A percentile compares a stretch with the other conserved stretches of the same genome.
Evolutionary conservation across 2,797 vertebrate species (phyloP).

Genomic region (Siniperca scherzeri): DNA sequence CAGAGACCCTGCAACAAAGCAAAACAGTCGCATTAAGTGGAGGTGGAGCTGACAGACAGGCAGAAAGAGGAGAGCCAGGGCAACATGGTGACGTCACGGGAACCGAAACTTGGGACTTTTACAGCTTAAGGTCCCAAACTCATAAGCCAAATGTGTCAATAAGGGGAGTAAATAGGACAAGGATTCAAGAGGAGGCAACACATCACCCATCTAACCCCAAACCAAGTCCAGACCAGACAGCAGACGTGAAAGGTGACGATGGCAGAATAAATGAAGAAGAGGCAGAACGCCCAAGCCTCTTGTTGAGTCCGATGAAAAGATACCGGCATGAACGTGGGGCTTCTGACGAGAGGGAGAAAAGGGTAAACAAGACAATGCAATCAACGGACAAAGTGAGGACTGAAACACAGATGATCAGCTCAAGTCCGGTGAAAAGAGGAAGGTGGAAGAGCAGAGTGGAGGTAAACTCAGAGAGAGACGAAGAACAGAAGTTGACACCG

Average conservation of each 20-base stretch:
- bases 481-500: neutral
- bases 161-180: neutral
- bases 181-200: neutral
- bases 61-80: neutral
- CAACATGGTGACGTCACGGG: no score
- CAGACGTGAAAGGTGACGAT: neutral
- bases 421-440: neutral
- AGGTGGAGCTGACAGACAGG: neutral
- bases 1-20: neutral
- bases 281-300: rapidly evolving
- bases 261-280: no score
- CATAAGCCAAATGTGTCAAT: neutral
- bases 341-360: neutral
- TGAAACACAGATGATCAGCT: neutral
- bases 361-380: no score
- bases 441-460: neutral
- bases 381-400: no score
- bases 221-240: neutral
- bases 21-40: neutral
- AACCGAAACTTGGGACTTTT: neutral
- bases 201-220: neutral
- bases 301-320: neutral
- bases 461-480: no score
- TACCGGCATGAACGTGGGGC: rapidly evolving
- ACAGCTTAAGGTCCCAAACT: neutral